Evolutionary conservation across 2,888 invertebrate species (phyloP).

Genomic region (Scaptomyza caliginosa): DNA sequence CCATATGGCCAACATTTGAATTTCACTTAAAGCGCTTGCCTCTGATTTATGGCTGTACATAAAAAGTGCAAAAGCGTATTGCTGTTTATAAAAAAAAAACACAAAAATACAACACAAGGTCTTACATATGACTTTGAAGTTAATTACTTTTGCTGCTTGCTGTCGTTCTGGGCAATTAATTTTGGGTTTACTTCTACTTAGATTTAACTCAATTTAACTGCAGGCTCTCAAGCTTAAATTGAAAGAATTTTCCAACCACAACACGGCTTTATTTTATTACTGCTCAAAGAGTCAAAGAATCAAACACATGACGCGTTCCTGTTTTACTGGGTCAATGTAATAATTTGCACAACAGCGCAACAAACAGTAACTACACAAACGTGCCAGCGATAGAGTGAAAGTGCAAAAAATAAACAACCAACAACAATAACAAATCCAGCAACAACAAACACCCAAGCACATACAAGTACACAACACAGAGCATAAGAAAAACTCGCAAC

Average conservation of each 20-base stretch:
- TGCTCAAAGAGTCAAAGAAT: slow-evolving; percentile 3
- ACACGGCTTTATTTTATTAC: slow-evolving; percentile 10
- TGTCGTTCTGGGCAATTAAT: slow-evolving; percentile 33
- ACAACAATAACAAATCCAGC: slow-evolving; percentile 19
- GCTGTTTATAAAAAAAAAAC: slow-evolving; percentile 25
- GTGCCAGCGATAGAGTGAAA: slow-evolving; percentile 60
- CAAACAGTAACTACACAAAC: slow-evolving; percentile 62
- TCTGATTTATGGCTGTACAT: slow-evolving; percentile 49
- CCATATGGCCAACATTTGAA: slow-evolving; percentile 55
- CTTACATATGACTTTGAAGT: slow-evolving; percentile 22
- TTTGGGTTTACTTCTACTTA: slow-evolving; percentile 10
- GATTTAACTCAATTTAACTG: slow-evolving; percentile 16
- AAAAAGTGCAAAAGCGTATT: slow-evolving; percentile 22
- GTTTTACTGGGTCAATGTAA: slow-evolving; percentile 74
- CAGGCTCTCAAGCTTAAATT: neutral
- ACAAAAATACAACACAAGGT: slow-evolving; percentile 2
- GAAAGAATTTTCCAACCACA: slow-evolving; percentile 1
- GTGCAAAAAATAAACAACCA: slow-evolving; percentile 44
- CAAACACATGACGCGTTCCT: slow-evolving; percentile 33
- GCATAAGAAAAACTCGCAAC: slow-evolving; percentile 29
- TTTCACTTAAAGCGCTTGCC: slow-evolving; percentile 33
- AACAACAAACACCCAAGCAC: neutral
- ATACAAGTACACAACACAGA: neutral
- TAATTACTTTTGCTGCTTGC: slow-evolving; percentile 54
- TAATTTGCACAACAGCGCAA: slow-evolving; percentile 64